Evolutionary conservation across 2,797 vertebrate species (phyloP), one percentile per base, ranked within the genome.

Genomic region (Alca torda): DNA sequence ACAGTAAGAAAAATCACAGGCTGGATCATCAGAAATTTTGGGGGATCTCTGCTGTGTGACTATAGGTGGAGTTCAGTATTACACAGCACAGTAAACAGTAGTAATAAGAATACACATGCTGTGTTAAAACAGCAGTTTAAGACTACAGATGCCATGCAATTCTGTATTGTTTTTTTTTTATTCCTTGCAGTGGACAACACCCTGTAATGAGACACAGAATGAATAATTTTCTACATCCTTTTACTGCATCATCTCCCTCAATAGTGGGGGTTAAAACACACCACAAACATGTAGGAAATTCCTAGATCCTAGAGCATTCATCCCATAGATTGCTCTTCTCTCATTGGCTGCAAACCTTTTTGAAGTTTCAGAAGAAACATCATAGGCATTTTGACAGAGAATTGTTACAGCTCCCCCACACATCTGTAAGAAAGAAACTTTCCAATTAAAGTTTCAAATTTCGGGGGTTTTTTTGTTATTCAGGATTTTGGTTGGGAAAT

Each of bases 101-200:
- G 7, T 43, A 41, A 31, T 51, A 43, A 53, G 16, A 83, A 61
- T 5, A 17, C 2, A 4, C 1, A 1, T 4, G 10, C 16, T 67
- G 12, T 20, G 12, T 10, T 39, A 39, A 57, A 67, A 33, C 7
- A 67, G 13, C 25, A 35, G 10, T 51, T 79, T 56, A 67, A 53
- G 39, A 37, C 50, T 54, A n/a, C 6, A 37, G 3, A 30, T 13
- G 14, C 10, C 2, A 1, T 37, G 3, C 3, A 69, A 8, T 24
- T 41, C 69, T 54, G 4, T 19, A 25, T 28, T 48, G 13, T 28
- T 35, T 76, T 57, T 17, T 76, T 57, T 56, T 75, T n/a, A n/a
- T 35, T 17, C 7, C 35, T 60, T 78, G 16, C 5, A 46, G 15
- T n/a, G 26, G 13, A 53, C 35, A 56, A 15, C 5, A 56, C 10